phyloP scores from a whole-genome alignment of 2,888 invertebrate genomes.

The Hydriomena furcata region DNA sequence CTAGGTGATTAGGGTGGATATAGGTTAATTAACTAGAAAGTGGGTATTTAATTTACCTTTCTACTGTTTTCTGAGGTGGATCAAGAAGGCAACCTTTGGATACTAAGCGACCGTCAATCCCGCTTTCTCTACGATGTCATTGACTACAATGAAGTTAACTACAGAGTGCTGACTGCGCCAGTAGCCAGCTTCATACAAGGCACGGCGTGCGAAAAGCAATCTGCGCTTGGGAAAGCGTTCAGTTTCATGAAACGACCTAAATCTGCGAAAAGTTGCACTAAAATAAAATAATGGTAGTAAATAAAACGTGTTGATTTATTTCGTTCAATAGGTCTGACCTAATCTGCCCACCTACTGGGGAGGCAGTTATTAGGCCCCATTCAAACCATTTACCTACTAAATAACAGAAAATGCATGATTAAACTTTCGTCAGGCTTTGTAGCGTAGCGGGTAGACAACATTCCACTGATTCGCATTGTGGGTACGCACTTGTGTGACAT shows the following conservation, averaged over 20 bases:
- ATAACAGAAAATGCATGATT: too few relatives aligned
- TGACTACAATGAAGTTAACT: slow-evolving; percentile 86
- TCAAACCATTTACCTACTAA: too few relatives aligned
- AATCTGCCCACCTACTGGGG: too few relatives aligned
- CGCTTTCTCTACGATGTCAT: slow-evolving; percentile 85
- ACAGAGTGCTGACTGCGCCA: slow-evolving; percentile 78
- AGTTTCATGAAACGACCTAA: slow-evolving; percentile 33
- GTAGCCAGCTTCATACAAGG: slow-evolving; percentile 70
- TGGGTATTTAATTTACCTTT: too few relatives aligned
- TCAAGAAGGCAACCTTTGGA: slow-evolving; percentile 86
- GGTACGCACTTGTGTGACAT: too few relatives aligned
- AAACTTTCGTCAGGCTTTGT: too few relatives aligned
- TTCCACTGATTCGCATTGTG: too few relatives aligned
- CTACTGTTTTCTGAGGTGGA: slow-evolving; percentile 70
- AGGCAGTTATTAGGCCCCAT: too few relatives aligned
- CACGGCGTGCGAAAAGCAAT: slow-evolving; percentile 70
- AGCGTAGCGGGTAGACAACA: too few relatives aligned
- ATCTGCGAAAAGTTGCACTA: slow-evolving; percentile 15
- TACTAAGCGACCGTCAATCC: slow-evolving; percentile 90
- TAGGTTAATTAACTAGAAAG: too few relatives aligned
- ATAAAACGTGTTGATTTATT: neutral
- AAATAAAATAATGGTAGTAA: neutral
- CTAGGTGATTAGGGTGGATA: too few relatives aligned
- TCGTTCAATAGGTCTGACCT: neutral
- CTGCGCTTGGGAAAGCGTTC: slow-evolving; percentile 33